Evolutionary conservation across 1,140 invertebrate species (phyloP), one percentile per base, ranked within the genome.

Genomic region (Leucophenga varia): DNA sequence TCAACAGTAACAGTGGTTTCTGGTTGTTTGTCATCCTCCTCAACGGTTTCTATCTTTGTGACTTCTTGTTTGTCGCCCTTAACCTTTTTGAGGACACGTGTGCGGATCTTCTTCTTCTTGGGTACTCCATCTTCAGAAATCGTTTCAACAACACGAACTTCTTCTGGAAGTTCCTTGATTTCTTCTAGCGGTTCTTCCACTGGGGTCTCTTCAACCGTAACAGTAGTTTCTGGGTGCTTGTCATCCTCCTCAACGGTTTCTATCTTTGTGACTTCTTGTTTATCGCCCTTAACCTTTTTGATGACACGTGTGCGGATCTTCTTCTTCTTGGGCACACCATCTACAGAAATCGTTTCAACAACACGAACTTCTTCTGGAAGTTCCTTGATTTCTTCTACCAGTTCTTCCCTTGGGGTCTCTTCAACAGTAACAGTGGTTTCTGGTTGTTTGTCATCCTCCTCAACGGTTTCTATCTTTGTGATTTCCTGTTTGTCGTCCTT

Each of bases 381-480:
- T 61, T 78, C 75, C 38, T 78, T 67, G 3, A 76, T 52, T 37
- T 67, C 50, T 38, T 73, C 61, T 1, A 55, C 63, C 8, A 59
- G 28, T 57, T 76, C 69, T 43, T 74, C 61, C 43, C 49, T 38
- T 32, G 41, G 37, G 21, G 31, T 30, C 31, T 46, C 44, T 55
- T 71, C 61, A 36, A 64, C 54, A 21, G 47, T 59, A 19, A 69
- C 54, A 30, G 47, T 59, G 22, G 47, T 45, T 22, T 41, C 64
- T 14, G 46, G 55, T 22, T 51, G 21, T 34, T 28, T 44, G 18
- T 43, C 40, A 30, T 46, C 48, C 30, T 60, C 53, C 42, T 67
- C 42, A 16, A 64, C 55, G 20, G 48, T 72, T 9, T 72, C 48
- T 38, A 75, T 72, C 52, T 74, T 64, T 6, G 68, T 72, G 3